Conservation (phyloP, 2,113 vertebrate genomes). For the Laterallus jamaicensis region DNA sequence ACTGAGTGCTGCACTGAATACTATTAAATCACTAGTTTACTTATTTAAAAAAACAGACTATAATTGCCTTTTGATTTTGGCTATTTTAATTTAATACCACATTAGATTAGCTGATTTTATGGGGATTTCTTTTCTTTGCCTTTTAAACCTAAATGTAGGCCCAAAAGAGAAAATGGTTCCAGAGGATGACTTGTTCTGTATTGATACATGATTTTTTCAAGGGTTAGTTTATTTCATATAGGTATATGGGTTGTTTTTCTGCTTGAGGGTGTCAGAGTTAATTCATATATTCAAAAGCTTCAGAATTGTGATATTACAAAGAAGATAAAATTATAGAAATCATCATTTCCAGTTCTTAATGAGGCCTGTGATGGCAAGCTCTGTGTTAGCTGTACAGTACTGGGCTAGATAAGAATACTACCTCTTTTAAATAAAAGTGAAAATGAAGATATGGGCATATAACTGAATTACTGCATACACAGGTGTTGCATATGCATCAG, state of each 20-base stretch:
- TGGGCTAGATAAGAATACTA: background rate
- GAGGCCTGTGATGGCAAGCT: background rate
- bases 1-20: background rate
- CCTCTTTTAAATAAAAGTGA: background rate
- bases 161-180: background rate
- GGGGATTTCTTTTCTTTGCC: conserved; percentile 2
- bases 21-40: background rate
- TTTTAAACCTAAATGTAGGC: background rate
- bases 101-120: background rate
- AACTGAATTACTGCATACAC: background rate
- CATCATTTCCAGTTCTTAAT: background rate
- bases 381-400: background rate
- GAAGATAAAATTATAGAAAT: background rate
- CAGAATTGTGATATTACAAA: background rate
- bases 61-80: background rate
- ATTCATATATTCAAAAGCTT: background rate
- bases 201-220: background rate
- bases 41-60: background rate
- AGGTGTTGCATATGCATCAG: background rate
- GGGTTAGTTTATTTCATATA: background rate
- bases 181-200: background rate
- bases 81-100: background rate
- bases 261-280: background rate
- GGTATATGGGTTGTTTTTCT: background rate
- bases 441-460: background rate